Base-by-base conservation (phyloP, 2,888 invertebrate genomes). In the Arctia plantaginis region DNA sequence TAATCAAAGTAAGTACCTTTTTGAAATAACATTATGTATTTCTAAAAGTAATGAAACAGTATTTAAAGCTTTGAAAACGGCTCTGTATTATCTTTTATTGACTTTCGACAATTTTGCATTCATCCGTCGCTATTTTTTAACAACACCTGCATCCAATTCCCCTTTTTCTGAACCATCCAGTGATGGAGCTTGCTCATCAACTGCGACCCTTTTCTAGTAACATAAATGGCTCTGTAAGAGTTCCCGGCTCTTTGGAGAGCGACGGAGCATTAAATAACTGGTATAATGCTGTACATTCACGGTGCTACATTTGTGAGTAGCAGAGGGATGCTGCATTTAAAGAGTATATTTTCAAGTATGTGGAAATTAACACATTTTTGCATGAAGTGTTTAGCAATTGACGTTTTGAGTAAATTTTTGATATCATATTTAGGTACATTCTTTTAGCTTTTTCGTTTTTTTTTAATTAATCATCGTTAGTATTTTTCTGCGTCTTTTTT, bases 241-340 rank as follows among this genome's bases (percentile, higher is more conserved):
- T 78, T 73, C 75, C 77, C 77, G 73, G 83, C 88, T 92, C 93
- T 91, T 93, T 93, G 88, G 88, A 88, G 87, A 90, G 91, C 93
- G 90, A 81, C 89, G 91, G 84, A 90, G 91, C 93, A 92, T 93
- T 93, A 93, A 93, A 94, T 93, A 93, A 93, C 92, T 87, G 86
- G 74, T 84, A 84, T 88, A 89, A 89, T 88, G 88, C 86, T 82
- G 82, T 80, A 90, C 80, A 92, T 92, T 92, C 91, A 91, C 80
- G 84, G 80, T 80, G 80, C 85, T 86, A 87, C 88, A 75, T 84
- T 85, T 81, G 51, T 66, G 67, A 33, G 67, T 65, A 41, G 72
- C 74, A 77, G 69, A 30, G 65, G 39, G 30, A 75, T 66, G 73
- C 62, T 69, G 72, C 47, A 69, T 74, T 74, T 69, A 69, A 55